These are phyloP conservation scores for Halcyon senegalensis DNA, from an alignment of 2,113 vertebrate species.

Conservation along the genomic window DNA sequence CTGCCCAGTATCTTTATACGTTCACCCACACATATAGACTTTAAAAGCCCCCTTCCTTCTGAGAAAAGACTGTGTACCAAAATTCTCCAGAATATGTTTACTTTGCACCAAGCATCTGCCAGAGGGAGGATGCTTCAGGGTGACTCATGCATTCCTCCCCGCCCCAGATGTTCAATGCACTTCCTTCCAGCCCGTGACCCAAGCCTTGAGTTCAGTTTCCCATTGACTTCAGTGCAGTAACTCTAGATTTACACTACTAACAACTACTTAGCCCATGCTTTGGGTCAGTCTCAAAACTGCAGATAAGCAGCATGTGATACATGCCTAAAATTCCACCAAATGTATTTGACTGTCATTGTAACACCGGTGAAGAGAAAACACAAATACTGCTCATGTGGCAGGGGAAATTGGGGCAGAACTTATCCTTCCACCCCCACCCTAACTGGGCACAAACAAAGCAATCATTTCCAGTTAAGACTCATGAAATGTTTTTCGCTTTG, in stretches of 20 bases:
- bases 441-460: background rate
- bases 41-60: conserved; percentile 17
- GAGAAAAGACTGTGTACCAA: background rate
- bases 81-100: conserved; percentile 42
- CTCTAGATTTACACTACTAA: conserved; percentile 27
- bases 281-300: background rate
- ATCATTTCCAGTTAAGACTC: background rate
- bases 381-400: background rate
- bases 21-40: conserved; percentile 37
- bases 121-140: conserved; percentile 55
- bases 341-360: background rate
- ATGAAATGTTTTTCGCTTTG: background rate
- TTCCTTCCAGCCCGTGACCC: conserved; percentile 58
- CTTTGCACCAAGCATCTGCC: conserved; percentile 41
- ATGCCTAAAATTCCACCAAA: conserved; percentile 36
- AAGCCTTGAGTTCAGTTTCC: conserved; percentile 41
- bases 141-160: conserved; percentile 54
- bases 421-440: background rate
- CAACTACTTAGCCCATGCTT: conserved; percentile 27
- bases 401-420: background rate
- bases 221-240: conserved; percentile 15
- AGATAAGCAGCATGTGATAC: conserved; percentile 21
- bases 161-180: conserved; percentile 29
- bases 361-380: conserved; percentile 3
- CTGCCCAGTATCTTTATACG: conserved; percentile 6